Percentiles rank a stretch among this genome's conserved stretches.
phyloP scores from a whole-genome alignment of 2,888 invertebrate genomes.

The Parelbella ahira region DNA sequence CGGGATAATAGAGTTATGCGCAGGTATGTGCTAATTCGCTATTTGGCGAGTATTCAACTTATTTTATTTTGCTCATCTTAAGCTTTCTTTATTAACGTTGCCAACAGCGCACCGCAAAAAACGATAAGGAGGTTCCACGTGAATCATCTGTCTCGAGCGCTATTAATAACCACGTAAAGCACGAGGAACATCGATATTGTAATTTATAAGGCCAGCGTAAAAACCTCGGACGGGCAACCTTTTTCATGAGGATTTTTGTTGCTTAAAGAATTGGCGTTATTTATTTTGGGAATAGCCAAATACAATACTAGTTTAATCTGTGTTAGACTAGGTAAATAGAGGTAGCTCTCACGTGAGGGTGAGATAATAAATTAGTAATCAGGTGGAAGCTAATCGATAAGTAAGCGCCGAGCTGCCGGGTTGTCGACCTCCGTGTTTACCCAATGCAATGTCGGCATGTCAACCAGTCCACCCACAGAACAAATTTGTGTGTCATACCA shows the following conservation, averaged over 20 bases:
- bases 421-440: slow-evolving; percentile 69
- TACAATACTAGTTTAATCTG: too few species aligned
- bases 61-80: slow-evolving; percentile 13
- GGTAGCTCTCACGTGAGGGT: slow-evolving; percentile 37
- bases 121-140: slow-evolving; percentile 1
- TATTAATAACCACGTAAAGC: slow-evolving; percentile 14
- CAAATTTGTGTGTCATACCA: slow-evolving; percentile 54
- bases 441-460: slow-evolving; percentile 46
- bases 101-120: background rate
- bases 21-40: slow-evolving; percentile 42
- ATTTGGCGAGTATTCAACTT: slow-evolving; percentile 5
- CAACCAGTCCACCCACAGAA: slow-evolving; percentile 74
- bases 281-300: background rate
- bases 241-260: too few species aligned
- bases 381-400: slow-evolving; percentile 56
- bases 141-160: slow-evolving; percentile 18
- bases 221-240: too few species aligned
- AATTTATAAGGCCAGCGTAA: slow-evolving; percentile 11
- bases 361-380: slow-evolving; percentile 57
- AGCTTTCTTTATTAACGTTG: slow-evolving; percentile 10
- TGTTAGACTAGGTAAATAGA: too few species aligned
- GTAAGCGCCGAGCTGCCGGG: slow-evolving; percentile 43
- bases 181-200: slow-evolving; percentile 8
- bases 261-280: too few species aligned
- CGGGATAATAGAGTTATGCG: slow-evolving; percentile 52